Base-by-base conservation (phyloP, 1,140 invertebrate genomes). In the Zophobas morio region DNA sequence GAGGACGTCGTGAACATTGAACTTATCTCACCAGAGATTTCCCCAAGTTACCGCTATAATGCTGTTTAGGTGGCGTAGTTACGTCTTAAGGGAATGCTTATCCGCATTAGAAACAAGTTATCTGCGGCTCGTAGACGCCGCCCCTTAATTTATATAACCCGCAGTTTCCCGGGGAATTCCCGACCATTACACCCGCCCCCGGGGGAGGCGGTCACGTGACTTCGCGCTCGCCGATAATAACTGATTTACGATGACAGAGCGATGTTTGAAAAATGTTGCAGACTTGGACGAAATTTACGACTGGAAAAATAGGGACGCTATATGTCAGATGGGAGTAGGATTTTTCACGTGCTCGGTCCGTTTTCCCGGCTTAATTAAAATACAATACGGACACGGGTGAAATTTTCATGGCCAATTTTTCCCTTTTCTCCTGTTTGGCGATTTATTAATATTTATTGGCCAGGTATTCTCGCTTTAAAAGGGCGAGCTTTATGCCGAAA, bases 401-500 rank as follows among this genome's bases (percentile, higher is more conserved):
- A 66, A 66, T 40, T 66, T 66, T 66, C 57, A 63, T 6, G 57
- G 36, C 42, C 57, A 40, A 40, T 63, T 40, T 40, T 63, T n/a
- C 8, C 1, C 6, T 40, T 63, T 40, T 63, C 57, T 42, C 8
- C 39, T 32, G n/a, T 1, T 66, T 66, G n/a, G 39, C 39, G 39
- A 66, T 66, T 66, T 66, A 66, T 66, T 66, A 46, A 66, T 42
- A 66, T 66, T 66, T 63, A 63, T 40, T 57, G 54, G 6, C 32
- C 54, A 35, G 32, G 54, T 8, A 57, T 35, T 35, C 8, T 57
- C 32, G 42, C 3, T 46, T 46, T 46, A 33, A 57, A 57, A 57
- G 20, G 49, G 49, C 20, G n/a, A 6, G 35, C 0, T 32, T 0
- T 63, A n/a, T 8, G 39, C n/a, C 33, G 20, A 42, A 66, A 66